Percentiles rank a stretch among this genome's conserved stretches.
phyloP scores from a whole-genome alignment of 2,888 invertebrate species.

The Spodoptera littoralis region DNA sequence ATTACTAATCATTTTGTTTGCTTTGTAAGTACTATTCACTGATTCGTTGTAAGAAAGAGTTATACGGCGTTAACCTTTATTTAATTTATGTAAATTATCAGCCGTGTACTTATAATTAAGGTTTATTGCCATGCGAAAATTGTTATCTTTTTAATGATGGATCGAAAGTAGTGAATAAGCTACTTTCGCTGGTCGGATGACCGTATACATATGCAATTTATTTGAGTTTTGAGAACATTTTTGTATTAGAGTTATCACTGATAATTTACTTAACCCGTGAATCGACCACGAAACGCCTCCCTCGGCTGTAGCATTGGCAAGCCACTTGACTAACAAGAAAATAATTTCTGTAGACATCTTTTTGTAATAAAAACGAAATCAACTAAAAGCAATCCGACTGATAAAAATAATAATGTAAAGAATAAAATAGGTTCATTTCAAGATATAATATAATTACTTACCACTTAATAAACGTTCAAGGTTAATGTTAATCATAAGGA shows the following conservation, averaged over 20 bases:
- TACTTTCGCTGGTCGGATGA: conserved; percentile 13
- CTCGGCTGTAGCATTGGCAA: too few relatives aligned
- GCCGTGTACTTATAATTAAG: conserved; percentile 54
- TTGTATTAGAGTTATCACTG: neutral
- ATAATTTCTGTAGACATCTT: conserved; percentile 6
- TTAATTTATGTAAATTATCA: conserved; percentile 81
- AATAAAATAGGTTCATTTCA: conserved; percentile 34
- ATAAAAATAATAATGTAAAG: conserved; percentile 38
- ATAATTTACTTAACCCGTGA: too few relatives aligned
- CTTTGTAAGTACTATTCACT: conserved; percentile 68
- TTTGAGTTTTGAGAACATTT: neutral
- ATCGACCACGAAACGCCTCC: too few relatives aligned
- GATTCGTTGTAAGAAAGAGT: conserved; percentile 62
- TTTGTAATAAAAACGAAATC: conserved; percentile 36
- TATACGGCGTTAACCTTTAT: conserved; percentile 74
- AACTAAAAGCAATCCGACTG: conserved; percentile 24
- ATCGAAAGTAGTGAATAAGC: conserved; percentile 9
- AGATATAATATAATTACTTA: conserved; percentile 40
- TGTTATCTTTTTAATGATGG: conserved; percentile 54
- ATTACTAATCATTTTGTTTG: conserved; percentile 76
- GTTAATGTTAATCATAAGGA: conserved; percentile 44
- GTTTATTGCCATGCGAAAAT: conserved; percentile 61
- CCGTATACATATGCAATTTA: neutral
- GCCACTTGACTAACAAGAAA: neutral
- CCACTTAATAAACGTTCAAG: conserved; percentile 50